Conservation (phyloP, 2,113 vertebrate genomes). For the Tachysurus vachellii region DNA sequence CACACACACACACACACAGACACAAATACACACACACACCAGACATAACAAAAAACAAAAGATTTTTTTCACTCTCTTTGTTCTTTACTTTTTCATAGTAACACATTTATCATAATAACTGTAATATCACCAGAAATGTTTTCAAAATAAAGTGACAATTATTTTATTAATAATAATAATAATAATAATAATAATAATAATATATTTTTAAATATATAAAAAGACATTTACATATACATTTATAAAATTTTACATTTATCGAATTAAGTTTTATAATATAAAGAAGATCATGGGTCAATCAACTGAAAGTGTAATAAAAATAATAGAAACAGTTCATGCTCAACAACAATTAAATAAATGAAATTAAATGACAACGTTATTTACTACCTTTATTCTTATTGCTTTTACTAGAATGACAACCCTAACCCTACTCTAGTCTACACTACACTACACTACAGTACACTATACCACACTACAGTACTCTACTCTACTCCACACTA, state of each 20-base stretch:
- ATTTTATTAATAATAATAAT: neutral
- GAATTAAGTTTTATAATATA: neutral
- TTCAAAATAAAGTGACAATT: neutral
- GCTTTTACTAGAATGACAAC: too few relatives aligned
- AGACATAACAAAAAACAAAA: neutral
- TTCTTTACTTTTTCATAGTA: neutral
- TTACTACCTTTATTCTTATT: too few relatives aligned
- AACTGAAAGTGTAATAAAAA: neutral
- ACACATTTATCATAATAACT: neutral
- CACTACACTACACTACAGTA: neutral
- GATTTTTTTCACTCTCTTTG: neutral
- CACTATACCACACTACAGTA: neutral
- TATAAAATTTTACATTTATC: neutral
- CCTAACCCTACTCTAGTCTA: too few relatives aligned
- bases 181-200: neutral
- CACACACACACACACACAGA: conserved; percentile 32
- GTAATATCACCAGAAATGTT: neutral
- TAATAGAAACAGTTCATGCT: neutral
- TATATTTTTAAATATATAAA: neutral
- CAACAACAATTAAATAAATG: neutral
- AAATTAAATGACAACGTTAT: too few relatives aligned
- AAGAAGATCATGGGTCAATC: neutral
- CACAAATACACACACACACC: neutral
- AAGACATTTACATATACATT: neutral
- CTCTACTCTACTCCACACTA: neutral